Conservation (phyloP, 2,888 invertebrate genomes). For the Amphimallon solstitiale region DNA sequence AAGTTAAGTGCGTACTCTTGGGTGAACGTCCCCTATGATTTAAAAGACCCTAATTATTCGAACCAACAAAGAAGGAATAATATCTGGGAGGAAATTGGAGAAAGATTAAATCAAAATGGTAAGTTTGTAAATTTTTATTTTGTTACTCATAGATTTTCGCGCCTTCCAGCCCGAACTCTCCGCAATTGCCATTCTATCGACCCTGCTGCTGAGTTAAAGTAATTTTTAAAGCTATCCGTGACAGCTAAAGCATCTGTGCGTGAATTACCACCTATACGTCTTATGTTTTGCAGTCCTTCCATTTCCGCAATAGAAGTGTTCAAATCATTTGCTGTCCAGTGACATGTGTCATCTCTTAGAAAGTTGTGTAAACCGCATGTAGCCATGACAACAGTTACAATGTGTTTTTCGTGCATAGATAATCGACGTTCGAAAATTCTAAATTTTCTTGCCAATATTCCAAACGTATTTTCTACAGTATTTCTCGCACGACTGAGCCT, state of each 20-base stretch:
- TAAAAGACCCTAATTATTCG: too few relatives aligned
- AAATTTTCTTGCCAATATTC: conserved; percentile 38
- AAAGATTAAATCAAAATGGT: conserved; percentile 11
- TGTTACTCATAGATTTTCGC: conserved; percentile 1
- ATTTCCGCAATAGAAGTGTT: conserved; percentile 10
- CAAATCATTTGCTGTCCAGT: conserved; percentile 29
- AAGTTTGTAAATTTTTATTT: background rate
- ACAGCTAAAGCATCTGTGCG: background rate
- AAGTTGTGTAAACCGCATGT: conserved; percentile 39
- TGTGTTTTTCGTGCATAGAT: conserved; percentile 21
- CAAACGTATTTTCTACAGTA: conserved; percentile 40
- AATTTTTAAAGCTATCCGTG: conserved; percentile 23
- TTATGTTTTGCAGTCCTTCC: conserved; percentile 22
- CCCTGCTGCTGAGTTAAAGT: conserved; percentile 20
- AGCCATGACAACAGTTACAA: conserved; percentile 35
- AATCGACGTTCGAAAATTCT: conserved; percentile 36
- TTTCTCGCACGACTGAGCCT: conserved; percentile 36
- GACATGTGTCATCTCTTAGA: conserved; percentile 31
- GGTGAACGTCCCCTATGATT: too few relatives aligned
- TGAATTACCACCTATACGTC: conserved; percentile 21
- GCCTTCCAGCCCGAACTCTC: conserved; percentile 16
- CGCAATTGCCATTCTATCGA: conserved; percentile 25
- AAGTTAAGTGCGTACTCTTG: too few relatives aligned
- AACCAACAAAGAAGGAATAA: too few relatives aligned
- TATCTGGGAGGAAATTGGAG: too few relatives aligned